Conservation (phyloP, 2,113 vertebrate genomes). For the Pseudolaguvia tuberculata region DNA sequence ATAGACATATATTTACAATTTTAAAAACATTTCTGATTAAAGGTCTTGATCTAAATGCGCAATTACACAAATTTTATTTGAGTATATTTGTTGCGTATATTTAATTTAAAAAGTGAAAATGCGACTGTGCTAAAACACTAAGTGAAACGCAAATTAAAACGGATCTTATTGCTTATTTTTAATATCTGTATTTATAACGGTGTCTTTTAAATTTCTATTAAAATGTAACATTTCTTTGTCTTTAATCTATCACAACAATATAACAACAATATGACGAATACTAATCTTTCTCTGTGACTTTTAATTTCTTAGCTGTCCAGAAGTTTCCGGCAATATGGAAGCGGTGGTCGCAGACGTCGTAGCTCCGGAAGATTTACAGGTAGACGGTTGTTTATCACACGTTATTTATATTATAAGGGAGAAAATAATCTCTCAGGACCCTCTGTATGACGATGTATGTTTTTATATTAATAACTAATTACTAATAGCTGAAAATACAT, state of each 20-base stretch:
- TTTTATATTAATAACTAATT: too few relatives aligned
- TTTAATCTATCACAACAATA: too few relatives aligned
- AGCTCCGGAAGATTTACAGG: slow-evolving; percentile 50
- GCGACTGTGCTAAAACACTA: too few relatives aligned
- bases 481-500: too few relatives aligned
- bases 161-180: neutral
- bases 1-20: neutral
- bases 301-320: slow-evolving; percentile 24
- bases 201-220: neutral
- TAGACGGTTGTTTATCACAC: neutral
- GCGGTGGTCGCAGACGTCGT: slow-evolving; percentile 45
- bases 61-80: neutral
- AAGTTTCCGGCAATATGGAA: slow-evolving; percentile 47
- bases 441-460: too few relatives aligned
- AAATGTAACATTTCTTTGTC: too few relatives aligned
- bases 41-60: neutral
- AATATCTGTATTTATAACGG: neutral
- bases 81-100: neutral
- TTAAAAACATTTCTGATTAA: neutral
- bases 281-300: neutral
- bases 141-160: neutral
- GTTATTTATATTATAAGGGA: neutral
- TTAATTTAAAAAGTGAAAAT: neutral
- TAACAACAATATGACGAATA: neutral
- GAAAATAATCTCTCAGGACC: neutral